Evolutionary conservation across 2,888 invertebrate species (phyloP).

Genomic region (Cantharis rufa): DNA sequence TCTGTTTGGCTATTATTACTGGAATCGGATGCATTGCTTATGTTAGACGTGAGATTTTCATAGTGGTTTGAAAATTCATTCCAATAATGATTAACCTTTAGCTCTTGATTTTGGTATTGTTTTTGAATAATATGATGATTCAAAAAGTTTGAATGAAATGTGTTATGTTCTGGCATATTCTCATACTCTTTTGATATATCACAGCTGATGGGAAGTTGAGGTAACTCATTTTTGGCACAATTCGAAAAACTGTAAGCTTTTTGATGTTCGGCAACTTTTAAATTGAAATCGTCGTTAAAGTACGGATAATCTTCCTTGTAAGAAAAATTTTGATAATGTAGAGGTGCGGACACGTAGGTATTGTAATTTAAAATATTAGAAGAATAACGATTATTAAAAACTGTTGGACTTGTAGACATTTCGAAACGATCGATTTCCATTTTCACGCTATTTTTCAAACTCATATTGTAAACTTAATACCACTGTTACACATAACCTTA

Average conservation of each 20-base stretch:
- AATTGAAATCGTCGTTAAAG: neutral
- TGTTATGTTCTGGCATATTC: neutral
- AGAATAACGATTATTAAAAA: constrained; percentile 15
- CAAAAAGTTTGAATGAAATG: neutral
- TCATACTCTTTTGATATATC: neutral
- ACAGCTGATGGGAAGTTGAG: neutral
- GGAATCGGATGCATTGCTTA: neutral
- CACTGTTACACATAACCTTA: constrained; percentile 20
- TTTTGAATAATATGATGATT: neutral
- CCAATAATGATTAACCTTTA: neutral
- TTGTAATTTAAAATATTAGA: constrained; percentile 21
- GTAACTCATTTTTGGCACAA: neutral
- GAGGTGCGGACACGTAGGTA: constrained; percentile 16
- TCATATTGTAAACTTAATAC: constrained; percentile 29
- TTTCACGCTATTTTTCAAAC: constrained; percentile 38
- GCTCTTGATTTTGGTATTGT: neutral
- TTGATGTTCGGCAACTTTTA: neutral
- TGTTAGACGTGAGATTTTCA: neutral
- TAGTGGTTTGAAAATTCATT: neutral
- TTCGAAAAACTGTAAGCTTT: neutral
- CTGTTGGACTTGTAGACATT: constrained; percentile 26
- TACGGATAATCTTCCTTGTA: neutral
- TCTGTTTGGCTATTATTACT: neutral
- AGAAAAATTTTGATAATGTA: neutral
- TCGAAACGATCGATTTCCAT: constrained; percentile 37